Percentiles rank a stretch among this genome's conserved stretches.
These are phyloP conservation scores for Scophthalmus maximus DNA, from an alignment of 2,113 vertebrate species.

Conservation along the genomic window DNA sequence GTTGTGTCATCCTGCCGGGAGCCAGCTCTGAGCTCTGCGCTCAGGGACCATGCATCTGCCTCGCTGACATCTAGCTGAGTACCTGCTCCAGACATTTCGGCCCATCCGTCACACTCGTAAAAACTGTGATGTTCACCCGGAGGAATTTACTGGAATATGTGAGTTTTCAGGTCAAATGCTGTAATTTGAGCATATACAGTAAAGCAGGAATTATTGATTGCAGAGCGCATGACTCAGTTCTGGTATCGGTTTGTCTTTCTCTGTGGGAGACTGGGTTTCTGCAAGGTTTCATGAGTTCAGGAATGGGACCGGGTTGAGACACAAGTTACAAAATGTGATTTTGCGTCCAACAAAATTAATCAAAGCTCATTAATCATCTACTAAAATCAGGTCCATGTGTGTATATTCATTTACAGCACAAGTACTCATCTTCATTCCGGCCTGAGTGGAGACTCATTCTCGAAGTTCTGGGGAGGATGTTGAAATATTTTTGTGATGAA, in stretches of 20 bases:
- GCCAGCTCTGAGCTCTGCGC: slow-evolving; percentile 64
- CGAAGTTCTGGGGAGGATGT: too few relatives aligned
- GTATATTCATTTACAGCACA: too few relatives aligned
- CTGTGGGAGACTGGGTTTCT: slow-evolving; percentile 5
- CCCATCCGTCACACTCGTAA: slow-evolving; percentile 42
- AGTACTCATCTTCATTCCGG: too few relatives aligned
- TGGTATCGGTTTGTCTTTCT: slow-evolving; percentile 14
- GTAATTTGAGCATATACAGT: slow-evolving; percentile 16
- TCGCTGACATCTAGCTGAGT: slow-evolving; percentile 53
- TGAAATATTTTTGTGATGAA: too few relatives aligned
- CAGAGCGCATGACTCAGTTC: slow-evolving; percentile 16
- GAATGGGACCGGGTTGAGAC: background rate
- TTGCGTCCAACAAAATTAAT: background rate
- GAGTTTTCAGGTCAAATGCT: slow-evolving; percentile 6
- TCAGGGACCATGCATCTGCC: slow-evolving; percentile 59
- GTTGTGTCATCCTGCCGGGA: slow-evolving; percentile 58
- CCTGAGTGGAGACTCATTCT: too few relatives aligned
- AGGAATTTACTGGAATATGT: slow-evolving; percentile 47
- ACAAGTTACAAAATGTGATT: slow-evolving; percentile 25
- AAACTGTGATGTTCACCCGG: slow-evolving; percentile 31
- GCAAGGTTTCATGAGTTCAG: slow-evolving; percentile 16
- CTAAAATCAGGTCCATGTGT: background rate
- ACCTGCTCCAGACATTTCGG: slow-evolving; percentile 51
- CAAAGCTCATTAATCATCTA: slow-evolving; percentile 5
- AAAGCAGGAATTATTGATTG: slow-evolving; percentile 31